Conservation (phyloP, 2,888 invertebrate species). For the Pollenia griseotomentosa region DNA sequence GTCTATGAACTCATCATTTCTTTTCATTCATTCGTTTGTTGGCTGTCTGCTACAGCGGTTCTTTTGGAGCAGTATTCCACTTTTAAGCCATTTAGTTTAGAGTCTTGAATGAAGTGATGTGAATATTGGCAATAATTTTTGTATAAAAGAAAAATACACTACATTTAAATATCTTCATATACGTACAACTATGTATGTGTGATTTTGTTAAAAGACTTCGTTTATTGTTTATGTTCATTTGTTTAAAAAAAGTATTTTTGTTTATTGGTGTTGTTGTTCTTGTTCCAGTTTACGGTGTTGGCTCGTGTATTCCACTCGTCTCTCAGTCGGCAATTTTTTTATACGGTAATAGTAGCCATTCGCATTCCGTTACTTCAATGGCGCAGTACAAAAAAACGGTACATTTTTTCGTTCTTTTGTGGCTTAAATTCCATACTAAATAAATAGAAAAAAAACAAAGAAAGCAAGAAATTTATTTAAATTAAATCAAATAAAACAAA, state of each 20-base stretch:
- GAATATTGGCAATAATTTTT: slow-evolving; percentile 41
- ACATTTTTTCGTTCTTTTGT: slow-evolving; percentile 16
- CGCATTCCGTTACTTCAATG: slow-evolving; percentile 74
- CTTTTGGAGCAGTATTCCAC: slow-evolving; percentile 38
- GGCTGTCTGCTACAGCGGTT: slow-evolving; percentile 77
- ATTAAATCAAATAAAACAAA: slow-evolving; percentile 41
- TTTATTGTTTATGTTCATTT: slow-evolving; percentile 45
- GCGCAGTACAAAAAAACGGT: slow-evolving; percentile 75
- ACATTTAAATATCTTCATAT: slow-evolving; percentile 26
- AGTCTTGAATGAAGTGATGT: slow-evolving; percentile 52
- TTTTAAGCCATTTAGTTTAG: slow-evolving; percentile 10
- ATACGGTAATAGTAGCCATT: slow-evolving; percentile 70
- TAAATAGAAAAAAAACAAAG: slow-evolving; percentile 33
- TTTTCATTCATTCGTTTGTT: slow-evolving; percentile 81
- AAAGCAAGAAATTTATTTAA: slow-evolving; percentile 1
- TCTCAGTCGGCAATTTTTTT: slow-evolving; percentile 55
- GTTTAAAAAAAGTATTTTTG: slow-evolving; percentile 25
- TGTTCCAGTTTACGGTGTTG: slow-evolving; percentile 60
- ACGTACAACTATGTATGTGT: slow-evolving; percentile 1
- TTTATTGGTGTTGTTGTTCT: slow-evolving; percentile 51
- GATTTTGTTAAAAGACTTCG: slow-evolving; percentile 43
- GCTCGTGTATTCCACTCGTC: slow-evolving; percentile 50
- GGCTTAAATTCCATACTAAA: slow-evolving; percentile 50
- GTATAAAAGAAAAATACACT: not conserved
- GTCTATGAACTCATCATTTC: slow-evolving; percentile 73